phyloP scores from a whole-genome alignment of 2,797 vertebrate genomes.

The Lepus oiostolus region DNA sequence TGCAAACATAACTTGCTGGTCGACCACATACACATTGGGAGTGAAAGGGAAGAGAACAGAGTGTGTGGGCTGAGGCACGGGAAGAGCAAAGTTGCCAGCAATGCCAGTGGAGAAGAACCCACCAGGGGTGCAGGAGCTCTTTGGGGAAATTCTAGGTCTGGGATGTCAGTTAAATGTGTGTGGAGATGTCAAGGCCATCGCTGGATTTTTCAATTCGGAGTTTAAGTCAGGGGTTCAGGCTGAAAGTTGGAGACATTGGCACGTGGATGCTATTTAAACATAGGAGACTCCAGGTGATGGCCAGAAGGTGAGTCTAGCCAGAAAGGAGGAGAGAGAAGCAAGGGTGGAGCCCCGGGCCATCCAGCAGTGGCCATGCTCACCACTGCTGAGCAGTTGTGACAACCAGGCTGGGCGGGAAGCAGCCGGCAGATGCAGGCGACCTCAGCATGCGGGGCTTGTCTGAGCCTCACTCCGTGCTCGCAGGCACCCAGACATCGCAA shows the following conservation, averaged over 20 bases:
- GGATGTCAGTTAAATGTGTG: not conserved
- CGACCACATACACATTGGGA: accelerated
- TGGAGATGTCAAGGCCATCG: not conserved
- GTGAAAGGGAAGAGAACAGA: too few relatives aligned
- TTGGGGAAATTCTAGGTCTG: too few relatives aligned
- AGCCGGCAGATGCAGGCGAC: not conserved
- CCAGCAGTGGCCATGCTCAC: not conserved
- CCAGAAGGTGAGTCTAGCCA: accelerated
- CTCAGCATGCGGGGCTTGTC: not conserved
- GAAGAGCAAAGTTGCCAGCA: not conserved
- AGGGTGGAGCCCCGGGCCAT: not conserved
- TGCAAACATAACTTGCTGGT: not conserved
- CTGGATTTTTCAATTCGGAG: not conserved
- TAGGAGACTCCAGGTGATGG: not conserved
- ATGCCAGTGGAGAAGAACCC: accelerated
- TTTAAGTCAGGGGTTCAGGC: not conserved
- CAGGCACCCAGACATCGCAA: not conserved
- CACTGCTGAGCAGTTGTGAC: accelerated
- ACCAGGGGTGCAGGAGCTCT: too few relatives aligned
- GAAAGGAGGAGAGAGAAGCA: not conserved
- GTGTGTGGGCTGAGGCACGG: not conserved
- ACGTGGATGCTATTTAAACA: accelerated
- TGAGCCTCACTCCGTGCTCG: not conserved
- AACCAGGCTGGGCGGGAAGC: not conserved
- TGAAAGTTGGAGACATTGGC: not conserved